These are phyloP conservation scores for Hipparchia sbordonii DNA, from an alignment of 2,888 invertebrate genomes.

Conservation along the genomic window DNA sequence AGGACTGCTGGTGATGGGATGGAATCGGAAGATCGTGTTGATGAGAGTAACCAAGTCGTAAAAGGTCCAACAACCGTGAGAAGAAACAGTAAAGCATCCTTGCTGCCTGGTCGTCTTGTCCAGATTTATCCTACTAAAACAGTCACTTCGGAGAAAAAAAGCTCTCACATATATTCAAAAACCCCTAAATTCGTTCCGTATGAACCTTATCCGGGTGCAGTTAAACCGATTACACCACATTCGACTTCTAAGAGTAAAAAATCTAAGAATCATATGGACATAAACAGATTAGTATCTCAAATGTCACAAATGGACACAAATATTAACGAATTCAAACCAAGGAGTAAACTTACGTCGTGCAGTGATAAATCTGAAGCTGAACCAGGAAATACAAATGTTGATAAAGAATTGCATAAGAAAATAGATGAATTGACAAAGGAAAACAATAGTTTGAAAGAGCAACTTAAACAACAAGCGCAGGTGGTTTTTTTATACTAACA, in stretches of 20 bases:
- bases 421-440: conserved; percentile 85
- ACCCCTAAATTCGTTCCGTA: conserved; percentile 94
- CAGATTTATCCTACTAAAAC: conserved; percentile 84
- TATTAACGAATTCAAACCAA: conserved; percentile 83
- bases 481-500: conserved; percentile 55
- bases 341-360: conserved; percentile 62
- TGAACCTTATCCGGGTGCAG: conserved; percentile 94
- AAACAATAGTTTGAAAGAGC: conserved; percentile 88
- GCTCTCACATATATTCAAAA: conserved; percentile 79
- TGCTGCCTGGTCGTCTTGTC: conserved; percentile 60
- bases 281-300: conserved; percentile 86
- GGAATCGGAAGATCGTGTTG: conserved; percentile 81
- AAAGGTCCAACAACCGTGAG: conserved; percentile 40
- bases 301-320: conserved; percentile 87
- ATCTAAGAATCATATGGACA: conserved; percentile 84
- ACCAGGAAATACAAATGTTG: conserved; percentile 59
- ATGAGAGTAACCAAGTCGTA: conserved; percentile 49
- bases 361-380: conserved; percentile 59
- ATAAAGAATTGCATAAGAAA: conserved; percentile 82
- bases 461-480: conserved; percentile 93
- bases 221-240: conserved; percentile 88
- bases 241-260: conserved; percentile 67
- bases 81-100: conserved; percentile 13
- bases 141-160: conserved; percentile 81
- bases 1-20: conserved; percentile 91